Percentiles rank a stretch among this genome's conserved stretches.
Conservation (phyloP, 2,888 invertebrate species). For the Hedya salicella region DNA sequence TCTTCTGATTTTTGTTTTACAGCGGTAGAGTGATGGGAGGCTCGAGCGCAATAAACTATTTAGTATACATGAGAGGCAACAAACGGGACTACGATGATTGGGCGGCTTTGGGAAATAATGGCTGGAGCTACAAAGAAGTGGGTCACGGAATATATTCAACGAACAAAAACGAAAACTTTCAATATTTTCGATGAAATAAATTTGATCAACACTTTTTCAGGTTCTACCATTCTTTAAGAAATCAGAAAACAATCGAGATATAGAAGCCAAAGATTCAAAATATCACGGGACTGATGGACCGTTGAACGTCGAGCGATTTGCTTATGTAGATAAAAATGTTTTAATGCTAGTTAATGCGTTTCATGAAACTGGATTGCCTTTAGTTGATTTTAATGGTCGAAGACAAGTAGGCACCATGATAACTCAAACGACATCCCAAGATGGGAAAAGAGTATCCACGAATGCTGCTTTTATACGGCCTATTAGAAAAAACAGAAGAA, state of each 20-base stretch:
- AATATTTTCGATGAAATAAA: background rate
- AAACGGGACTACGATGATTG: conserved; percentile 87
- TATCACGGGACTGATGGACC: conserved; percentile 86
- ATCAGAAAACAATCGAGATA: conserved; percentile 85
- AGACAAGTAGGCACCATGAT: conserved; percentile 86
- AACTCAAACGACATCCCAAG: conserved; percentile 84
- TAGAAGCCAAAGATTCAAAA: conserved; percentile 71
- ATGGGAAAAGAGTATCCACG: conserved; percentile 85
- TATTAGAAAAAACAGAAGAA: conserved; percentile 79
- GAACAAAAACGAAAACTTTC: conserved; percentile 1
- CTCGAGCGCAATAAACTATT: conserved; percentile 87
- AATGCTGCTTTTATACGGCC: conserved; percentile 87
- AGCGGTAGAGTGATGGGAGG: conserved; percentile 89
- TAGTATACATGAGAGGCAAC: conserved; percentile 87
- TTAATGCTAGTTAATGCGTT: conserved; percentile 83
- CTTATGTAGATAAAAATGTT: conserved; percentile 84
- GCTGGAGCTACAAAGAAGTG: conserved; percentile 86
- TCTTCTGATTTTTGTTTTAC: conserved; percentile 52
- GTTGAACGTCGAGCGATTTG: conserved; percentile 85
- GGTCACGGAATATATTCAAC: conserved; percentile 33
- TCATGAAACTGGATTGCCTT: conserved; percentile 83
- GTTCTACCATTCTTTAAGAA: conserved; percentile 88
- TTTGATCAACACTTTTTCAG: conserved; percentile 56
- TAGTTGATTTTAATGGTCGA: conserved; percentile 84
- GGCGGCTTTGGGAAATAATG: conserved; percentile 85